A percentile compares a stretch with the other conserved stretches of the same genome.
These are phyloP conservation scores for Bathynomus jamesi DNA, from an alignment of 1,140 invertebrate species.

Conservation along the genomic window DNA sequence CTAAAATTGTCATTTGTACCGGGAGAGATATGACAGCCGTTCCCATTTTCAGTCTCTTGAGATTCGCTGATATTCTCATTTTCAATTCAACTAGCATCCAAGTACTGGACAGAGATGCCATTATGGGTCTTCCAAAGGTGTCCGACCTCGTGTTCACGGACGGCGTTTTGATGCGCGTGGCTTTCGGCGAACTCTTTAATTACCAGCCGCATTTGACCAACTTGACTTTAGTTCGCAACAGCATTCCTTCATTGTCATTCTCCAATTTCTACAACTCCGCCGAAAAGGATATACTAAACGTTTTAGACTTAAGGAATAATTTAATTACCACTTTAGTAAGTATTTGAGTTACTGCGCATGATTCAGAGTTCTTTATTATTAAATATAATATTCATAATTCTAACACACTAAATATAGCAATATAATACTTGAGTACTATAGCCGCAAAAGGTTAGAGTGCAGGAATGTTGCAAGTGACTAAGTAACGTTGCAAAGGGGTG, in stretches of 20 bases:
- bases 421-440: too few relatives aligned
- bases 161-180: background rate
- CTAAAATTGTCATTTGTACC: background rate
- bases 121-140: background rate
- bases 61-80: background rate
- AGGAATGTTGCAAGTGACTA: too few relatives aligned
- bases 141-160: background rate
- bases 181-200: background rate
- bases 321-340: background rate
- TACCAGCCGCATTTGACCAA: background rate
- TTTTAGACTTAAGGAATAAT: background rate
- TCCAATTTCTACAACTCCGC: background rate
- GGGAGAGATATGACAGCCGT: background rate
- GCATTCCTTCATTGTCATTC: background rate
- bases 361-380: too few relatives aligned
- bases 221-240: background rate
- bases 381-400: too few relatives aligned
- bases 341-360: too few relatives aligned
- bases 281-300: background rate
- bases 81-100: background rate
- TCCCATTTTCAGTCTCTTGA: background rate
- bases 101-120: background rate
- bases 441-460: too few relatives aligned
- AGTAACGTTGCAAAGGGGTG: too few relatives aligned
- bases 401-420: too few relatives aligned